A percentile compares a stretch with the other conserved stretches of the same genome.
These are phyloP conservation scores for Lepetodrilus schrolli DNA, from an alignment of 2,888 invertebrate genomes.

Conservation along the genomic window DNA sequence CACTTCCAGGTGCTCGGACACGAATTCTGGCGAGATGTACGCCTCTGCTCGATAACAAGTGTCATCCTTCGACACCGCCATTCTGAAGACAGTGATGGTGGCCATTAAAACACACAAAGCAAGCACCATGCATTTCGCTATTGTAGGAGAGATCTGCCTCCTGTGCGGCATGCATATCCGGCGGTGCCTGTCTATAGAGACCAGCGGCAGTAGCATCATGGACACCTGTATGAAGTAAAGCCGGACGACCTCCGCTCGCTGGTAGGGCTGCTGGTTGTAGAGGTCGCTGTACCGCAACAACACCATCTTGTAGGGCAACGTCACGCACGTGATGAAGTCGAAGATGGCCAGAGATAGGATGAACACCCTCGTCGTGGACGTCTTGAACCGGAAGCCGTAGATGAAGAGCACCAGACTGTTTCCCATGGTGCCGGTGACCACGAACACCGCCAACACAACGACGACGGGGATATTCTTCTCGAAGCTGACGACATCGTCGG, in stretches of 20 bases:
- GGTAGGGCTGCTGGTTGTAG: not conserved
- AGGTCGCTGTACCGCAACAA: not conserved
- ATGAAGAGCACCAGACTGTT: not conserved
- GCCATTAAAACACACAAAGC: not conserved
- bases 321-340: not conserved
- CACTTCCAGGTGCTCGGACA: not conserved
- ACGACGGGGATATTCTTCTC: not conserved
- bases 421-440: not conserved
- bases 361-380: conserved; percentile 13
- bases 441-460: not conserved
- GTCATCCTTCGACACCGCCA: not conserved
- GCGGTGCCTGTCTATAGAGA: conserved; percentile 8
- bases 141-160: not conserved
- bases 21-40: not conserved
- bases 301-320: not conserved
- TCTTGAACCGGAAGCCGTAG: not conserved
- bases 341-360: not conserved
- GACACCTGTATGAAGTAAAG: not conserved
- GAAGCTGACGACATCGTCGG: not conserved
- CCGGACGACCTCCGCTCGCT: not conserved
- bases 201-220: not conserved
- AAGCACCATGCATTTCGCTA: not conserved
- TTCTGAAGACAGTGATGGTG: not conserved
- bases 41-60: not conserved
- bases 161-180: not conserved